Evolutionary conservation across 2,797 vertebrate species (phyloP).

Genomic region (Galagoides demidoff): DNA sequence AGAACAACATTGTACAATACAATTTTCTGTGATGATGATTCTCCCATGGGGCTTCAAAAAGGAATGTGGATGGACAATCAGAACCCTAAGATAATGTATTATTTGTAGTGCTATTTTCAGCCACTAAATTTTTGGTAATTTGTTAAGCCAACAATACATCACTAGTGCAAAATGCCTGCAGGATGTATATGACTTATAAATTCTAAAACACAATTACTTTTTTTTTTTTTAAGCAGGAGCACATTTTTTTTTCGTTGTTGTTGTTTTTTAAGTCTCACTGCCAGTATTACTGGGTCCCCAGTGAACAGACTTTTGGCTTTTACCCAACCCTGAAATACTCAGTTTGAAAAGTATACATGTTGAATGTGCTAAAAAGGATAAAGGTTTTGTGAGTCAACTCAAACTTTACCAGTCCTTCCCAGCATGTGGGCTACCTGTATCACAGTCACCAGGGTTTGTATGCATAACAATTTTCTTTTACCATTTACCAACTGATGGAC

Average conservation of each 20-base stretch:
- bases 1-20: neutral
- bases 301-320: neutral
- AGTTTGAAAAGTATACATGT: neutral
- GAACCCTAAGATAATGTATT: neutral
- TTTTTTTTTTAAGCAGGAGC: neutral
- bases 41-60: neutral
- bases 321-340: neutral
- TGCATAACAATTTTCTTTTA: neutral
- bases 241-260: neutral
- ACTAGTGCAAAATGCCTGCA: neutral
- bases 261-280: neutral
- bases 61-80: neutral
- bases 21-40: neutral
- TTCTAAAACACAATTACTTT: neutral
- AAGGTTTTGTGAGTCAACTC: neutral
- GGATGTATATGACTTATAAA: neutral
- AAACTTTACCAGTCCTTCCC: neutral
- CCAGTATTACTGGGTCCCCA: neutral
- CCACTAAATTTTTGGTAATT: neutral
- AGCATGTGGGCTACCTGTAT: neutral
- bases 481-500: neutral
- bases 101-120: neutral
- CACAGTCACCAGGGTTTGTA: neutral
- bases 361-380: neutral
- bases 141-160: neutral